A percentile compares a stretch with the other conserved stretches of the same genome.
These are phyloP conservation scores for Leptinotarsa tumamoca DNA, from an alignment of 2,888 invertebrate species.

Conservation along the genomic window DNA sequence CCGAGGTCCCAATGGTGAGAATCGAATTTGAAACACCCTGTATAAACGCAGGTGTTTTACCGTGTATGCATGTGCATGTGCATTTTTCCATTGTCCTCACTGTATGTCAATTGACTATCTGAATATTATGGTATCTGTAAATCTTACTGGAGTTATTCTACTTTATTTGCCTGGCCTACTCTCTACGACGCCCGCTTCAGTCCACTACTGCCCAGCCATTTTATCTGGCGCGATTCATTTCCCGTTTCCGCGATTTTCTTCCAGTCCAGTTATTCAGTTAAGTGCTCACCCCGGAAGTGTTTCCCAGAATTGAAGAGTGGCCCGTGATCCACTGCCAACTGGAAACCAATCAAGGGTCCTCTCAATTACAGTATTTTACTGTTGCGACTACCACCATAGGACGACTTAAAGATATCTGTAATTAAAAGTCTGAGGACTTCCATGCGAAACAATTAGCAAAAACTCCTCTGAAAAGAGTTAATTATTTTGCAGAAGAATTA, in stretches of 20 bases:
- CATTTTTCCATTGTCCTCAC: too few relatives aligned
- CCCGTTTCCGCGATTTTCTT: slow-evolving; percentile 52
- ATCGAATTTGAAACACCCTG: too few relatives aligned
- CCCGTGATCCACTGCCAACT: slow-evolving; percentile 36
- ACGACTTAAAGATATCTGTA: slow-evolving; percentile 43
- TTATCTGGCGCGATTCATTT: slow-evolving; percentile 53
- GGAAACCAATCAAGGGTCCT: slow-evolving; percentile 32
- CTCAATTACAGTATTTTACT: slow-evolving; percentile 48
- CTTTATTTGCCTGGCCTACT: background rate
- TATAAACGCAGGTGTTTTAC: too few relatives aligned
- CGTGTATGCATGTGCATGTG: too few relatives aligned
- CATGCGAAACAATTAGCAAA: too few relatives aligned
- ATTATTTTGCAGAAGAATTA: too few relatives aligned
- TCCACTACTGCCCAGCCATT: slow-evolving; percentile 41
- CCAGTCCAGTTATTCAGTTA: slow-evolving; percentile 50
- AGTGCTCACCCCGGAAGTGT: slow-evolving; percentile 46
- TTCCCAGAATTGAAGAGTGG: slow-evolving; percentile 42
- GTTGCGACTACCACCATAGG: slow-evolving; percentile 44
- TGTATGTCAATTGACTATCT: too few relatives aligned
- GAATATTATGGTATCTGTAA: too few relatives aligned
- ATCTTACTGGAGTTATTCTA: too few relatives aligned
- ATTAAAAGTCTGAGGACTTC: slow-evolving; percentile 22
- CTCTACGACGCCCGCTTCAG: slow-evolving; percentile 22
- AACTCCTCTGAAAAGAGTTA: too few relatives aligned
- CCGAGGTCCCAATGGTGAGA: too few relatives aligned